Base-by-base conservation (phyloP, 2,113 vertebrate genomes). In the Hydropotes inermis region DNA sequence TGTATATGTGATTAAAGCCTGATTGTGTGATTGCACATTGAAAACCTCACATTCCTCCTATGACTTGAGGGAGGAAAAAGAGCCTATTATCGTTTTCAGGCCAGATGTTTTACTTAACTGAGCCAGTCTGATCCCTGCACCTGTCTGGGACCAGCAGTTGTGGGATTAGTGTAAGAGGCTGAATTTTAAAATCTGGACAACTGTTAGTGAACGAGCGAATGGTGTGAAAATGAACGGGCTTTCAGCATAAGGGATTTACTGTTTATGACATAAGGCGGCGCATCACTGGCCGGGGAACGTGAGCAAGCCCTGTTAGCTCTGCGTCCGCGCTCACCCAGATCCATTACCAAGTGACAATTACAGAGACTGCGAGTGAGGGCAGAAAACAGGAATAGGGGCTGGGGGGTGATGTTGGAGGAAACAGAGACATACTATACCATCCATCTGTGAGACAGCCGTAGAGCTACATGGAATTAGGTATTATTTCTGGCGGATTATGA, bases 31-130 rank as follows among this genome's bases (percentile, higher is more conserved):
- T 98, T 98, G 99, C 99, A 98, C 98, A 98, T 99, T 96, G 90
- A 98, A 99, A 98, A 98, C 98, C 98, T 98, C 96, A 95, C 98
- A 98, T 99, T 99, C 98, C 96, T 98, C 78, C 83, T 98, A 93
- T 91, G 97, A 92, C 97, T 98, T 98, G 94, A 96, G 98, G 98
- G 96, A 99, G 97, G 98, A 98, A 99, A 99, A 98, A 98, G 98
- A 98, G 91, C 92, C 98, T 99, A 99, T 99, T 99, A 99, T 99
- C 98, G 98, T 98, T 98, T 98, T 95, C 83, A 98, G 98, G 98
- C 99, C 99, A 99, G 99, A 99, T 99, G 99, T 99, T 99, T 99
- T 98, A 98, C 98, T 99, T 99, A 99, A 98, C 98, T 98, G 99
- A 99, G 99, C 98, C 97, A 95, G 98, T 98, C 99, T 99, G 99